phyloP scores from a whole-genome alignment of 2,113 vertebrate species.

The Phalacrocorax brasilianus region DNA sequence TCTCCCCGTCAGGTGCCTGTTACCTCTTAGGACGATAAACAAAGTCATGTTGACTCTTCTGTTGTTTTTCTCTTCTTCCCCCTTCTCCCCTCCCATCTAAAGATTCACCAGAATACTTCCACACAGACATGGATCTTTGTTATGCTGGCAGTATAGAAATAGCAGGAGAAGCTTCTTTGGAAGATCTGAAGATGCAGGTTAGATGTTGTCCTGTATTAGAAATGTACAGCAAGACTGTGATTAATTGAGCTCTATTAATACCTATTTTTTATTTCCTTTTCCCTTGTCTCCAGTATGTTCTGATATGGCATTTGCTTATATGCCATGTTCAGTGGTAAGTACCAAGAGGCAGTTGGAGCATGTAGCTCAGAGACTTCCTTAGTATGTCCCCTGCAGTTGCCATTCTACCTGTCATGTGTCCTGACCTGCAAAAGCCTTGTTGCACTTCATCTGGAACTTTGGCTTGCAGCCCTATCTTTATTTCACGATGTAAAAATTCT shows the following conservation, averaged over 20 bases:
- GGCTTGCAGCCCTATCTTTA: conserved; percentile 15
- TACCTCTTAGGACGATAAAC: not conserved
- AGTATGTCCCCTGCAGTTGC: not conserved
- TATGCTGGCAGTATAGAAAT: conserved; percentile 84
- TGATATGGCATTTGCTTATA: conserved; percentile 63
- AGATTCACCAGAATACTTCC: conserved; percentile 20
- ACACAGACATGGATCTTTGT: conserved; percentile 56
- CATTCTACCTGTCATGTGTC: not conserved
- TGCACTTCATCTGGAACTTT: conserved; percentile 13
- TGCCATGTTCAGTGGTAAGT: conserved; percentile 70
- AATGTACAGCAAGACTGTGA: not conserved
- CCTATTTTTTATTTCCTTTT: conserved; percentile 58
- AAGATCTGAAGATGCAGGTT: conserved; percentile 91
- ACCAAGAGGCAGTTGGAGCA: conserved; percentile 40
- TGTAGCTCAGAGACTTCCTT: not conserved
- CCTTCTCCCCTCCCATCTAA: not conserved
- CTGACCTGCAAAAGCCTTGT: conserved; percentile 17
- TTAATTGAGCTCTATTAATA: conserved; percentile 48
- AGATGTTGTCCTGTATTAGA: not conserved
- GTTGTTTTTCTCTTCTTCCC: not conserved
- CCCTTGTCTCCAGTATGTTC: conserved; percentile 65
- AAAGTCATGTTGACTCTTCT: not conserved
- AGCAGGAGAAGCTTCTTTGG: conserved; percentile 82
- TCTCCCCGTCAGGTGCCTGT: not conserved
- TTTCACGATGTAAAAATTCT: not conserved